phyloP scores from a whole-genome alignment of 1,140 invertebrate species.

The Caenorhabditis remanei region DNA sequence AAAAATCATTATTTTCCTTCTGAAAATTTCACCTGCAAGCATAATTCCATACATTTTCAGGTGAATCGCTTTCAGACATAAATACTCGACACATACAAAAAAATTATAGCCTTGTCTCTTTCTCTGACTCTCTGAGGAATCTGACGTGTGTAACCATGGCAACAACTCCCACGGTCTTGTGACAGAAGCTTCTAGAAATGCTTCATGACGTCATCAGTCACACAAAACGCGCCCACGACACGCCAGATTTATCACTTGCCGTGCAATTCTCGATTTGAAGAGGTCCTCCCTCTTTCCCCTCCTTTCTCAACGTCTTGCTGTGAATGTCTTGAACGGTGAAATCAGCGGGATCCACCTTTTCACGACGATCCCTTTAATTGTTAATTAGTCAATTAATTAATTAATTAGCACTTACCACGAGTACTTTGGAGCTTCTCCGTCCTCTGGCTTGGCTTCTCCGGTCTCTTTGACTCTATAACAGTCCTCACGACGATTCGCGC shows the following conservation, averaged over 20 bases:
- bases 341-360: not conserved
- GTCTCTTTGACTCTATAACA: not conserved
- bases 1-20: no score
- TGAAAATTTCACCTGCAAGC: no score
- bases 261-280: conserved; percentile 31
- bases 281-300: conserved; percentile 1
- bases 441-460: not conserved
- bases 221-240: no score
- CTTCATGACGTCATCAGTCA: no score
- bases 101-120: no score
- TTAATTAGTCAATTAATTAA: not conserved
- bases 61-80: no score
- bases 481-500: not conserved
- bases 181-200: no score
- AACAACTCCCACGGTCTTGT: no score
- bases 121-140: no score
- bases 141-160: no score
- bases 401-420: not conserved
- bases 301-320: not conserved
- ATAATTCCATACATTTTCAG: no score
- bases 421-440: conserved; percentile 20
- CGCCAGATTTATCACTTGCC: not conserved
- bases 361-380: conserved; percentile 32
- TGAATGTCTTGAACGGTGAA: not conserved
- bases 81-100: no score